Base-by-base conservation (phyloP, 1,140 invertebrate genomes). In the Carposina sasakii region DNA sequence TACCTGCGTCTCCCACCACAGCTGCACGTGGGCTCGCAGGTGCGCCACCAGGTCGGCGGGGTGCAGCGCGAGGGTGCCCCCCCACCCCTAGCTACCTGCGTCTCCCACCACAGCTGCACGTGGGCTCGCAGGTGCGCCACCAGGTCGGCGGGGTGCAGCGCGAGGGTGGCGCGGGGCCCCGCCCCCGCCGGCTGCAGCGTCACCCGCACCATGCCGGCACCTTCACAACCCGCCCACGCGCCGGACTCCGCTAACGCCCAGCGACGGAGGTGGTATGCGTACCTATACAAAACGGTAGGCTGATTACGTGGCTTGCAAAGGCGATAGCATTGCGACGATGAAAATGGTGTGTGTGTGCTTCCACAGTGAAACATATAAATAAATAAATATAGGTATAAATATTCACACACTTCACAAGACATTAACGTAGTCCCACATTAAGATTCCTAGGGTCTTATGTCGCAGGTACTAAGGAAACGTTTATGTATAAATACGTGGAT, bases 51-150 rank as follows among this genome's bases (percentile, higher is more conserved):
- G 91, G 77, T 98, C 95, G 12, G 91, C 91, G 28, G 90, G 91
- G 17, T 92, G 87, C 71, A 98, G 82, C 48, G 93, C 90, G 19
- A 96, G 86, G 15, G 89, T 87, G 30, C 91, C 92, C 63, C 94
- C 90, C 13, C 94, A 92, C 0, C 93, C 91, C 15, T n/a, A n/a
- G n/a, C n/a, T 28, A 84, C 81, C 77, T 85, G 81, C 34, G 71
- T 71, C 63, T 94, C 92, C 92, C 93, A 96, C 95, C 96, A 97
- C 43, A 94, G 91, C n/a, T 94, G 93, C 12, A 97, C 93, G 87
- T 98, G 96, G 0, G 96, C 96, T 49, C 96, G 87, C 13, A 98
- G 82, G 78, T 98, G 96, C 0, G 94, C 96, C 3, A 98, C 91
- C 57, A 94, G 91, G 77, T 98, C 95, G 12, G 91, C 91, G 28